phyloP scores from a whole-genome alignment of 1,140 invertebrate genomes.

The Pachypeltis micranthus region DNA sequence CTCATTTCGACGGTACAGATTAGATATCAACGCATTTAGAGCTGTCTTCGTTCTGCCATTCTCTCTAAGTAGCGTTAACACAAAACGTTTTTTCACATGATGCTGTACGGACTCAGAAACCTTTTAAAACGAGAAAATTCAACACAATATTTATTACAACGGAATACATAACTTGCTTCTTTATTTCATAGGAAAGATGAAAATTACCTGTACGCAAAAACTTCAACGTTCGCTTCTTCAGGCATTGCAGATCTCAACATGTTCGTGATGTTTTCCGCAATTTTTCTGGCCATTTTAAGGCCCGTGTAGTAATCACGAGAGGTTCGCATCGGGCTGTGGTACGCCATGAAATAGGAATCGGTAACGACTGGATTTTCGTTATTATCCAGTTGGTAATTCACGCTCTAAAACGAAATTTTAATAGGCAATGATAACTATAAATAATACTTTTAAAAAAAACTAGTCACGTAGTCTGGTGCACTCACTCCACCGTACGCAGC shows the following conservation, averaged over 20 bases:
- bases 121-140: no score
- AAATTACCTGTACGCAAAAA: constrained; percentile 79
- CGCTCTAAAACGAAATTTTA: constrained; percentile 34
- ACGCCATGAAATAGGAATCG: constrained; percentile 86
- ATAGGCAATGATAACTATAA: background rate
- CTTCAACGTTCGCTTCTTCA: constrained; percentile 47
- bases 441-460: background rate
- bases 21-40: no score
- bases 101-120: no score
- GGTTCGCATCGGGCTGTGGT: constrained; percentile 83
- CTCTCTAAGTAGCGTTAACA: no score
- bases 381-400: constrained; percentile 41
- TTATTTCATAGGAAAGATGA: no score
- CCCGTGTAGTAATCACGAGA: constrained; percentile 87
- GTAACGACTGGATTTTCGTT: constrained; percentile 39
- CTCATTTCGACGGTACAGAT: no score
- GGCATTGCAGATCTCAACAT: constrained; percentile 52
- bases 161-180: background rate
- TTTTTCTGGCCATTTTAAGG: constrained; percentile 60
- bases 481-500: constrained; percentile 55
- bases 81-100: no score
- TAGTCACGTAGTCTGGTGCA: background rate
- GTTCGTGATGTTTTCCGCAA: constrained; percentile 70
- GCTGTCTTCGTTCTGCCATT: no score
- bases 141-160: background rate